Conservation (phyloP, 2,888 invertebrate species). For the Caenorhabditis sp. region DNA sequence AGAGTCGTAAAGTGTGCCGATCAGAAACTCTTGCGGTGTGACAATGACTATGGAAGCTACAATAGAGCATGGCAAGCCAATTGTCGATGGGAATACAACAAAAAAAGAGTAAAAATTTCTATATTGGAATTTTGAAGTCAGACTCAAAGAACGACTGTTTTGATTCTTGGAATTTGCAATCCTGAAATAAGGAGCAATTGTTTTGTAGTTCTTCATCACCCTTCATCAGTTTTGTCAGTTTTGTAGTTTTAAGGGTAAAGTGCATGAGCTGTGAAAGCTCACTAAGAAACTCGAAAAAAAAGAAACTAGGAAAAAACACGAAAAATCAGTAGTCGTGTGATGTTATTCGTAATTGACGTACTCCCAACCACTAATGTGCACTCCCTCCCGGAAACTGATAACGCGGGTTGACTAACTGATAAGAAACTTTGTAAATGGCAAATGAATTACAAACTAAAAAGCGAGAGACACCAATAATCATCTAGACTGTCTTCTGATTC, state of each 20-base stretch:
- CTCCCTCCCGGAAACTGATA: constrained; percentile 45
- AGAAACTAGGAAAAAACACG: constrained; percentile 9
- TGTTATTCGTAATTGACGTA: constrained; percentile 19
- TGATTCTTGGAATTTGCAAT: too few species aligned
- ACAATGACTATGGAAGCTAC: neutral
- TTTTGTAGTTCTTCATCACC: too few species aligned
- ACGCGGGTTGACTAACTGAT: constrained; percentile 37
- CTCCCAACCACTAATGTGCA: neutral
- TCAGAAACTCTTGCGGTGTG: constrained; percentile 5
- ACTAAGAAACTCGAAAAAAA: too few species aligned
- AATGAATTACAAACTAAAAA: neutral
- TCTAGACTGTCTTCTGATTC: neutral
- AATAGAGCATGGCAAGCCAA: neutral
- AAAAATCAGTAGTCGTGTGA: constrained; percentile 22
- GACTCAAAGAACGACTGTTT: too few species aligned
- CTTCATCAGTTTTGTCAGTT: too few species aligned
- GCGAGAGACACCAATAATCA: neutral
- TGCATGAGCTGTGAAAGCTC: too few species aligned
- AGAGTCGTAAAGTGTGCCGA: constrained; percentile 9
- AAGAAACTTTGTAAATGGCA: constrained; percentile 26
- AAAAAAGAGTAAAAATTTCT: too few species aligned
- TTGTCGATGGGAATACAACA: neutral
- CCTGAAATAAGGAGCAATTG: too few species aligned
- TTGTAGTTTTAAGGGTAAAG: too few species aligned
- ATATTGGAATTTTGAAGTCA: too few species aligned